Percentiles rank a stretch among this genome's conserved stretches.
Evolutionary conservation across 2,113 vertebrate species (phyloP).

Genomic region (Zosterops japonicus): DNA sequence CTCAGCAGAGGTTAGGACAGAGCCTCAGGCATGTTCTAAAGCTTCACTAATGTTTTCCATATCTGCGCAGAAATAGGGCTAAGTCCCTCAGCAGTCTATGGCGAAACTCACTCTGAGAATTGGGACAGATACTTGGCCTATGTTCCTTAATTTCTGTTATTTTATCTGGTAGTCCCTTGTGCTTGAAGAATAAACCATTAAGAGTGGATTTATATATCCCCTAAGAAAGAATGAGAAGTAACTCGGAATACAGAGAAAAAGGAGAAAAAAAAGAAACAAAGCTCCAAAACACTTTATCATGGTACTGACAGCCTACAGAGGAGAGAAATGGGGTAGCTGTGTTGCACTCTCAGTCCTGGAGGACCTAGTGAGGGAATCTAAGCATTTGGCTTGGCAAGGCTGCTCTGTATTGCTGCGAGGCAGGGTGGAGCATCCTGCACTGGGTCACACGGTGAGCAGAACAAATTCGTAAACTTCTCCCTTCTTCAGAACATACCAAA

Average conservation of each 20-base stretch:
- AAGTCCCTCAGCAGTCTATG: slow-evolving; percentile 16
- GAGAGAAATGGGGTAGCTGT: not conserved
- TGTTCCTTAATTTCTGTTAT: not conserved
- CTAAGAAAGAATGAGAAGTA: not conserved
- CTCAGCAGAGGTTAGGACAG: slow-evolving; percentile 19
- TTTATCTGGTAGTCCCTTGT: not conserved
- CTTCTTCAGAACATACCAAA: slow-evolving; percentile 49
- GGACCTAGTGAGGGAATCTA: not conserved
- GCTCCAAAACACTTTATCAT: not conserved
- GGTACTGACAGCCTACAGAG: not conserved
- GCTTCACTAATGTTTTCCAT: slow-evolving; percentile 27
- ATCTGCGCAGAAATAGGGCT: slow-evolving; percentile 23
- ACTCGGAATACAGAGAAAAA: not conserved
- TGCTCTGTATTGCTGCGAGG: rapidly evolving
- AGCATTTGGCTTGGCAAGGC: not conserved
- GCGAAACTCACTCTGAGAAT: slow-evolving; percentile 15
- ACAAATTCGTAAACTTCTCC: not conserved
- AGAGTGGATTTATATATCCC: not conserved
- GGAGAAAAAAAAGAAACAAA: not conserved
- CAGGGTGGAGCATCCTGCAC: not conserved
- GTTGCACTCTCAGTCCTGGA: not conserved
- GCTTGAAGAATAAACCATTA: slow-evolving; percentile 21
- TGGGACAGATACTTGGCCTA: slow-evolving; percentile 39
- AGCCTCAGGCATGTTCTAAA: slow-evolving; percentile 51
- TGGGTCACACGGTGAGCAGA: not conserved